These are phyloP conservation scores for Micrasema minimum DNA, from an alignment of 1,140 invertebrate genomes.

Conservation along the genomic window DNA sequence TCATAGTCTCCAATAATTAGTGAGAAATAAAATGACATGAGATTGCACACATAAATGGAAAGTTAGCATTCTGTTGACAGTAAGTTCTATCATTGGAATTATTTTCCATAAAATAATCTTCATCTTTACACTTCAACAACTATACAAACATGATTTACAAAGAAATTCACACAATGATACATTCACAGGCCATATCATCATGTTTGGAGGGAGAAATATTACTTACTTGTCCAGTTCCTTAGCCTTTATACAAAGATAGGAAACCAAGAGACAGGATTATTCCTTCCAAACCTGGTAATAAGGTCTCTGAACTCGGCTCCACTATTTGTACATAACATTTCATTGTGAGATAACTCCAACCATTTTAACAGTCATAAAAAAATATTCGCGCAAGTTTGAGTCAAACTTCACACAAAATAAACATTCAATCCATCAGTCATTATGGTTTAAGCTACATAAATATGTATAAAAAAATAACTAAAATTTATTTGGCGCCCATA, in stretches of 20 bases:
- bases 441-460: constrained; percentile 11
- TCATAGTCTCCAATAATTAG: too few species aligned
- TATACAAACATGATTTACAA: constrained; percentile 27
- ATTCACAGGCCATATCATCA: too few species aligned
- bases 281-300: too few species aligned
- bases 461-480: constrained; percentile 22
- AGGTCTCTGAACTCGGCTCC: background rate
- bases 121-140: constrained; percentile 12
- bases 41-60: constrained; percentile 16
- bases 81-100: constrained; percentile 19
- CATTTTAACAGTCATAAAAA: constrained; percentile 18
- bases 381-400: constrained; percentile 22
- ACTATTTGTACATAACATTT: constrained; percentile 14
- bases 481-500: constrained; percentile 3
- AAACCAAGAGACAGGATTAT: too few species aligned
- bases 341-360: background rate
- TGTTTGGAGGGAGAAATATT: too few species aligned
- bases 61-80: background rate
- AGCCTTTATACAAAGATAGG: too few species aligned
- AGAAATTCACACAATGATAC: constrained; percentile 24
- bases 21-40: background rate
- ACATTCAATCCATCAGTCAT: constrained; percentile 25
- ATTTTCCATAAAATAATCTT: constrained; percentile 24
- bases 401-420: constrained; percentile 7
- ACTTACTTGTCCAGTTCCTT: too few species aligned